Conservation (phyloP, 2,888 invertebrate species). For the Drosophila tripunctata region DNA sequence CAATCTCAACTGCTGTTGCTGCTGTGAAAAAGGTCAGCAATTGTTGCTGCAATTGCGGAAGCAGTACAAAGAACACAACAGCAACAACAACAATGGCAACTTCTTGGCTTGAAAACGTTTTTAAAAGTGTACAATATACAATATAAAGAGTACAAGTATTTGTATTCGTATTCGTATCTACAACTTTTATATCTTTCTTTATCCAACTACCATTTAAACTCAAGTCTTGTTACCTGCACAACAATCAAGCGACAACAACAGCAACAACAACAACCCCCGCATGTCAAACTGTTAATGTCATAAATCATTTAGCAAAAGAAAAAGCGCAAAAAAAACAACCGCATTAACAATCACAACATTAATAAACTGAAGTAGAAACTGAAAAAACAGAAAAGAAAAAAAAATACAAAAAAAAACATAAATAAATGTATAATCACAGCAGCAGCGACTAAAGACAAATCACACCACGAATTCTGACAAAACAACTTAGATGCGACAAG, state of each 20-base stretch:
- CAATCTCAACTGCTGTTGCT: constrained; percentile 19
- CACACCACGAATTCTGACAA: not conserved
- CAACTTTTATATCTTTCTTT: not conserved
- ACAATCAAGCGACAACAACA: not conserved
- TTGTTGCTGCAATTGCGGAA: constrained; percentile 56
- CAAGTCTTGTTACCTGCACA: constrained; percentile 6
- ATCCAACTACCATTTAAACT: not conserved
- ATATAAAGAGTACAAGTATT: not conserved
- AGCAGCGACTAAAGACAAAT: not conserved
- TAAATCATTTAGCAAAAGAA: constrained; percentile 12
- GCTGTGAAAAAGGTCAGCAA: constrained; percentile 52
- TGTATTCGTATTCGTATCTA: not conserved
- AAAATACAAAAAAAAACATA: not conserved
- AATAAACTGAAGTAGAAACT: not conserved
- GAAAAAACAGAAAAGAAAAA: not conserved
- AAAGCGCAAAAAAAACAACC: not conserved
- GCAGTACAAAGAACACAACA: constrained; percentile 20
- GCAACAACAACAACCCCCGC: constrained; percentile 20
- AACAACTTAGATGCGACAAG: not conserved
- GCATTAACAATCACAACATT: constrained; percentile 1
- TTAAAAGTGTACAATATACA: constrained; percentile 12
- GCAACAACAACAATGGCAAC: constrained; percentile 13
- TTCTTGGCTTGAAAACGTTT: not conserved
- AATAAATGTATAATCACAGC: not conserved
- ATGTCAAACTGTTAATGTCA: constrained; percentile 6